Conservation (phyloP, 1,140 invertebrate species). For the Musca domestica region DNA sequence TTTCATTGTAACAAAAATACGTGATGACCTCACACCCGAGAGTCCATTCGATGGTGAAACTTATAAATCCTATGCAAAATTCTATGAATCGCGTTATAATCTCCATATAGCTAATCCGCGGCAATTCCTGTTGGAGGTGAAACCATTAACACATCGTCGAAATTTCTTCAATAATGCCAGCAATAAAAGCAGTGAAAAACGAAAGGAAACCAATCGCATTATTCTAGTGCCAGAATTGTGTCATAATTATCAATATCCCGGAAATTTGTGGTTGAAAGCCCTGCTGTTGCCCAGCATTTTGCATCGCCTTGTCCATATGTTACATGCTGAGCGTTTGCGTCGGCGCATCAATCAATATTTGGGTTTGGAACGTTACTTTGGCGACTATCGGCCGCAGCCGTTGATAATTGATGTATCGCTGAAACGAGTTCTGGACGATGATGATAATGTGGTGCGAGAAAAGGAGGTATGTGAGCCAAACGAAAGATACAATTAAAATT, state of each 20-base stretch:
- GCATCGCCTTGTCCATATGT: constrained; percentile 57
- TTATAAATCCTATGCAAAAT: constrained; percentile 74
- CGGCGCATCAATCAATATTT: constrained; percentile 37
- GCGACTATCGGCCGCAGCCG: constrained; percentile 34
- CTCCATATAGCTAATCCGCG: constrained; percentile 58
- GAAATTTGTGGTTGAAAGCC: constrained; percentile 87
- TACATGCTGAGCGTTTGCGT: constrained; percentile 45
- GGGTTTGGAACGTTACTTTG: constrained; percentile 26
- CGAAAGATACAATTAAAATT: not conserved
- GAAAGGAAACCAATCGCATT: constrained; percentile 27
- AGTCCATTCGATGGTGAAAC: constrained; percentile 77
- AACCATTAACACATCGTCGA: constrained; percentile 73
- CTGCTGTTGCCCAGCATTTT: constrained; percentile 84
- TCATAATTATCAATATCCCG: constrained; percentile 78
- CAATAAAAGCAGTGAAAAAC: constrained; percentile 20
- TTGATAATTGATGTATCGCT: constrained; percentile 42
- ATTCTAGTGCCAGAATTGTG: constrained; percentile 87
- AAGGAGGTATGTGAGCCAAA: constrained; percentile 8
- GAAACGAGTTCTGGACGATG: constrained; percentile 37
- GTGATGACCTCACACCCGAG: constrained; percentile 71
- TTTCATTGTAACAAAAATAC: constrained; percentile 85
- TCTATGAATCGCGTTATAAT: constrained; percentile 80
- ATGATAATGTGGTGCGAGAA: constrained; percentile 37
- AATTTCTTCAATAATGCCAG: constrained; percentile 59
- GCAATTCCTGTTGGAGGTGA: constrained; percentile 88